These are phyloP conservation scores for Rhincodon typus DNA, from an alignment of 2,797 vertebrate genomes.

Conservation along the genomic window DNA sequence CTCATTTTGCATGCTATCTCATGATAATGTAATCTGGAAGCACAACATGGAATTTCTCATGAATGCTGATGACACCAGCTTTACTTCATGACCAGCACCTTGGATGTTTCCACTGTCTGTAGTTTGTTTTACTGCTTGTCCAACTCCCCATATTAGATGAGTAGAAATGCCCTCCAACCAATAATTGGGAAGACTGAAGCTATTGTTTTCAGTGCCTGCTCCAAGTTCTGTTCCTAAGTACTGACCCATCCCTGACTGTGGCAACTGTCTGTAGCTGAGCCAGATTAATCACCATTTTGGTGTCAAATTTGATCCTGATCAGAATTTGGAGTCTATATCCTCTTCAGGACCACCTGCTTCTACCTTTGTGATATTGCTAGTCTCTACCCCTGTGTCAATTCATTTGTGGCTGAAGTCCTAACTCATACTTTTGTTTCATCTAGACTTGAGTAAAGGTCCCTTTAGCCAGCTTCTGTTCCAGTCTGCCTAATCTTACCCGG, in stretches of 20 bases:
- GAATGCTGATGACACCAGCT: not conserved
- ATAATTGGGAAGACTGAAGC: not conserved
- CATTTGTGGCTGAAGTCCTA: not conserved
- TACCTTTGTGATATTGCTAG: not conserved
- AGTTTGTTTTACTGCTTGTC: not conserved
- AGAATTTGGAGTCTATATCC: not conserved
- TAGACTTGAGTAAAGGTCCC: not conserved
- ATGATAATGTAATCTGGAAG: not conserved
- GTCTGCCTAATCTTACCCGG: not conserved
- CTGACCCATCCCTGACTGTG: not conserved
- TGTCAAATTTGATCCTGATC: not conserved
- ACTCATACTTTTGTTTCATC: not conserved
- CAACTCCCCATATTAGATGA: not conserved
- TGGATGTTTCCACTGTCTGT: not conserved
- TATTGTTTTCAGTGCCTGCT: not conserved
- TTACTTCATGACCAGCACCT: not conserved
- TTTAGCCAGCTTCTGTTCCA: not conserved
- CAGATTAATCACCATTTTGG: not conserved
- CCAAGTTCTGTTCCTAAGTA: too few species aligned
- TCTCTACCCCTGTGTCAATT: not conserved
- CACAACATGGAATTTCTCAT: not conserved
- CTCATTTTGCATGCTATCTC: not conserved
- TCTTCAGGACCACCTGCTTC: not conserved
- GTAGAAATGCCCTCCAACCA: not conserved
- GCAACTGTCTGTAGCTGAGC: not conserved